These are phyloP conservation scores for Nyctibius bracteatus DNA, from an alignment of 2,113 vertebrate genomes.

Conservation along the genomic window DNA sequence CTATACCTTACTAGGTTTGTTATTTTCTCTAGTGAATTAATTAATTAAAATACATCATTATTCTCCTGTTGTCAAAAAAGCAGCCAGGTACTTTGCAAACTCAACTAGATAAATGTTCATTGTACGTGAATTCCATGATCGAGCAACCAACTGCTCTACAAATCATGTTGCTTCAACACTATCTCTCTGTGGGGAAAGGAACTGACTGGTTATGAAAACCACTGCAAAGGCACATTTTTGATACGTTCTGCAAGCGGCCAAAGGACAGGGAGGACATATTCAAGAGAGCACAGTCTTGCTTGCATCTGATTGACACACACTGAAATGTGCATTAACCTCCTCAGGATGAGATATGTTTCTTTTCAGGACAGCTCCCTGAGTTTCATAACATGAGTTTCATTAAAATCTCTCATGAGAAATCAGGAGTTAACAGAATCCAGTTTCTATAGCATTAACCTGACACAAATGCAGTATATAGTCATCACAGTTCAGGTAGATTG, in stretches of 20 bases:
- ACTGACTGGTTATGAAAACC: not conserved
- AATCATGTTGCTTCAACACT: not conserved
- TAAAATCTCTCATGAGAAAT: not conserved
- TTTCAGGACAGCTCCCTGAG: not conserved
- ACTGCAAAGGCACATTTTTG: not conserved
- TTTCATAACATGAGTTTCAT: not conserved
- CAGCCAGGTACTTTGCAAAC: not conserved
- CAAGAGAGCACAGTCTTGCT: not conserved
- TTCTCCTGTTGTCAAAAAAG: not conserved
- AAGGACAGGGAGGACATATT: not conserved
- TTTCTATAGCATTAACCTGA: not conserved
- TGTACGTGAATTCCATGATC: not conserved
- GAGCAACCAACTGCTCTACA: not conserved
- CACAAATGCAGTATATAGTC: not conserved
- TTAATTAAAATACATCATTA: not conserved
- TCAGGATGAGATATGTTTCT: not conserved
- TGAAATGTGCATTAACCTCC: not conserved
- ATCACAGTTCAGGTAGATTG: not conserved
- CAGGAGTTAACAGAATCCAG: not conserved
- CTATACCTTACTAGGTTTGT: not conserved
- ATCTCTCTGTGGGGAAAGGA: not conserved
- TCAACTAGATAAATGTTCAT: not conserved
- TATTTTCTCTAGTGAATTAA: not conserved
- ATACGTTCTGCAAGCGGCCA: not conserved
- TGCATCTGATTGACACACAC: not conserved